Evolutionary conservation across 2,888 invertebrate species (phyloP), one percentile per base, ranked within the genome.

Genomic region (Isotomurus palustris): DNA sequence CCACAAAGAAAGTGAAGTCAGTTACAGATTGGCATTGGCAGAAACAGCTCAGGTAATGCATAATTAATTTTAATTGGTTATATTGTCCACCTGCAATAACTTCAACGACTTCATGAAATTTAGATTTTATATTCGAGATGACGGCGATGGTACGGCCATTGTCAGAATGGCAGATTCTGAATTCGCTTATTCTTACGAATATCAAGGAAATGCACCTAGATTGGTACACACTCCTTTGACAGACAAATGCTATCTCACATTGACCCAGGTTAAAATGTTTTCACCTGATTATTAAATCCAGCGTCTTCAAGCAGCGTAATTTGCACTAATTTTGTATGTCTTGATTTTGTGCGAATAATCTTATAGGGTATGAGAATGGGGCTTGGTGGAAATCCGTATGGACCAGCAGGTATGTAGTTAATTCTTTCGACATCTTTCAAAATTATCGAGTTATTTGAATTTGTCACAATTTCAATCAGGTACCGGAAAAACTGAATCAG

Each of bases 321-420:
- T n/a, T n/a, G n/a, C n/a, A n/a, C n/a, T n/a, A n/a, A n/a, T n/a
- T n/a, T n/a, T n/a, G n/a, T n/a, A n/a, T n/a, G n/a, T n/a, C n/a
- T n/a, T n/a, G n/a, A n/a, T n/a, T n/a, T n/a, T n/a, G n/a, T n/a
- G n/a, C n/a, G n/a, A n/a, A n/a, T n/a, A n/a, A n/a, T n/a, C n/a
- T 78, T 73, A 41, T 74, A 85, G 84, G 91, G 93, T 2, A 86
- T 97, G 83, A 87, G 89, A 73, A 85, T 97, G 77, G 97, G 97
- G 0, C 81, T 97, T 69, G 96, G 97, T 56, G 99, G 97, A 8
- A 99, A 99, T 78, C 97, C 97, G 0, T 97, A 96, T 72, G 99
- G 99, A 0, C 97, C 97, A 1, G 99, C 99, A 21, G 99, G n/a
- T n/a, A n/a, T n/a, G n/a, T n/a, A n/a, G n/a, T n/a, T n/a, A n/a